phyloP scores from a whole-genome alignment of 2,888 invertebrate genomes.

The Drosophila glabriapex region DNA sequence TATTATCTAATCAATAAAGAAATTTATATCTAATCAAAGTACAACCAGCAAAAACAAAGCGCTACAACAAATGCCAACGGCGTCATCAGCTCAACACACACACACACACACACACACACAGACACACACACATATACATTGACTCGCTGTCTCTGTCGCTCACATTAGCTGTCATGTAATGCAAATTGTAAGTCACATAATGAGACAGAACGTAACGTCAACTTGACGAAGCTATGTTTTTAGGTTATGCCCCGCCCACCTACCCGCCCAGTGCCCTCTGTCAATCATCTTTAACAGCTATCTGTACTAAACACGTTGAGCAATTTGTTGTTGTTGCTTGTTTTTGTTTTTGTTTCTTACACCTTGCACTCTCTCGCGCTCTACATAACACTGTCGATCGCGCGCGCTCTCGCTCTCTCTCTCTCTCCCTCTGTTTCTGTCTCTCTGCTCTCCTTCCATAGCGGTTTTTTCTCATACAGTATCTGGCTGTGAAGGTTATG shows the following conservation, averaged over 20 bases:
- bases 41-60: slow-evolving; percentile 43
- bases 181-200: slow-evolving; percentile 71
- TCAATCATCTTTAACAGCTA: slow-evolving; percentile 5
- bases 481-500: slow-evolving; percentile 55
- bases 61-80: slow-evolving; percentile 30
- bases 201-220: slow-evolving; percentile 52
- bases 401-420: background rate
- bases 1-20: slow-evolving; percentile 82
- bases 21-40: slow-evolving; percentile 81
- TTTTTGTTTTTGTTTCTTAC: slow-evolving; percentile 28
- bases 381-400: slow-evolving; percentile 4
- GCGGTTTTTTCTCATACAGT: background rate
- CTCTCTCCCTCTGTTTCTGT: slow-evolving; percentile 5
- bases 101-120: slow-evolving; percentile 6
- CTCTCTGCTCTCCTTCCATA: slow-evolving; percentile 1
- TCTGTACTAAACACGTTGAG: slow-evolving; percentile 20
- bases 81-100: slow-evolving; percentile 32
- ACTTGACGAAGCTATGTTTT: slow-evolving; percentile 39
- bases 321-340: slow-evolving; percentile 29
- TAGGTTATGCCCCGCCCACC: background rate
- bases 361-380: slow-evolving; percentile 54
- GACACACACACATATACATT: background rate
- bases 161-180: slow-evolving; percentile 16
- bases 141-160: background rate
- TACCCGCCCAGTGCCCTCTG: background rate